phyloP scores from a whole-genome alignment of 2,888 invertebrate species.

The Acleris holmiana region DNA sequence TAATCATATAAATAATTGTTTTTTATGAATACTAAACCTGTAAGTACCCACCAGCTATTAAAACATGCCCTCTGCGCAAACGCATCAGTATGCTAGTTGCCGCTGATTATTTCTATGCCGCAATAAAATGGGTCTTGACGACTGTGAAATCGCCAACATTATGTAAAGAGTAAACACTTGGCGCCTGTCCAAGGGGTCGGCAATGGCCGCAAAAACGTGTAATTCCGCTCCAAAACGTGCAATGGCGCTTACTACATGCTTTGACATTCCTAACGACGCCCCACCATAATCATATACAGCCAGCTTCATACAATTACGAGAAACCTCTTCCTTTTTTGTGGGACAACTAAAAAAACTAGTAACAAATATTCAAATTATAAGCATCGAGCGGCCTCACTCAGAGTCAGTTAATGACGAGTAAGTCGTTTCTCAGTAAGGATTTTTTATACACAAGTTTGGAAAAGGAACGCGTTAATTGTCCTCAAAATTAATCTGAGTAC shows the following conservation, averaged over 20 bases:
- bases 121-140: slow-evolving; percentile 22
- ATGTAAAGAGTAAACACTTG: slow-evolving; percentile 37
- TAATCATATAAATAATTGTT: too few species aligned
- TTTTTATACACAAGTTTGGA: too few species aligned
- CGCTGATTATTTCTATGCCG: slow-evolving; percentile 15
- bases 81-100: slow-evolving; percentile 1
- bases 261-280: slow-evolving; percentile 32
- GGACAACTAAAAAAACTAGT: not conserved
- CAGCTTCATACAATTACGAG: slow-evolving; percentile 2
- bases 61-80: not conserved
- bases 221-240: slow-evolving; percentile 27
- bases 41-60: too few species aligned
- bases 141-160: slow-evolving; percentile 25
- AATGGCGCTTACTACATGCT: slow-evolving; percentile 29
- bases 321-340: not conserved
- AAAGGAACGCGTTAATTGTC: too few species aligned
- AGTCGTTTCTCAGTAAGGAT: too few species aligned
- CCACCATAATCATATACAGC: slow-evolving; percentile 13
- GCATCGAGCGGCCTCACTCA: too few species aligned
- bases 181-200: slow-evolving; percentile 24
- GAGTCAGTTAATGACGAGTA: too few species aligned
- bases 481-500: too few species aligned
- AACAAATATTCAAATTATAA: too few species aligned
- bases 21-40: too few species aligned
- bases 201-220: slow-evolving; percentile 32